A percentile compares a stretch with the other conserved stretches of the same genome.
These are phyloP conservation scores for Xenentodon cancila DNA, from an alignment of 2,797 vertebrate species.

Conservation along the genomic window DNA sequence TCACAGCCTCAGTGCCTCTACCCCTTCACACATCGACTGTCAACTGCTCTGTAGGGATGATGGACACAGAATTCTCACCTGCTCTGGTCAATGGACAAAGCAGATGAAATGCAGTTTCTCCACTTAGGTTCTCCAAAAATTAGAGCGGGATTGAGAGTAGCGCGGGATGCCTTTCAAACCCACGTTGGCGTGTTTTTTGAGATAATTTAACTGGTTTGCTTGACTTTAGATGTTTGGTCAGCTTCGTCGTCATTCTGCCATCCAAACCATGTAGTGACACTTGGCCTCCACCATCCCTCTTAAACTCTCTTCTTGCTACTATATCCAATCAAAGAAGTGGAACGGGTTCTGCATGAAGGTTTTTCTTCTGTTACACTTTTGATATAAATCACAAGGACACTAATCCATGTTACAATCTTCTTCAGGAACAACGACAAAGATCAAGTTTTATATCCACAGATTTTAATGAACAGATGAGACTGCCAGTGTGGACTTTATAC, in stretches of 20 bases:
- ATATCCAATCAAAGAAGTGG: constrained; percentile 2
- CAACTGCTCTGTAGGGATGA: constrained; percentile 14
- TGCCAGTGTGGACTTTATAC: constrained; percentile 44
- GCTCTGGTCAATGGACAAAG: constrained; percentile 22
- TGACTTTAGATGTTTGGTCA: not conserved
- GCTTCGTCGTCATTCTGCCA: constrained; percentile 7
- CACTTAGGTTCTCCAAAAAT: not conserved
- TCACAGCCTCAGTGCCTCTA: constrained; percentile 69
- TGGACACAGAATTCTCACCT: constrained; percentile 2
- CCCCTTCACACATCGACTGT: constrained; percentile 23
- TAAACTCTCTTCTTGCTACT: constrained; percentile 11
- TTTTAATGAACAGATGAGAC: constrained; percentile 40
- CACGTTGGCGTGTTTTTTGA: constrained; percentile 6
- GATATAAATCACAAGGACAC: constrained; percentile 15
- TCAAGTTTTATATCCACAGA: constrained; percentile 60
- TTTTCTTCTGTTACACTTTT: constrained; percentile 29
- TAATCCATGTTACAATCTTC: constrained; percentile 31
- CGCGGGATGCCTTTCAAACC: too few relatives aligned
- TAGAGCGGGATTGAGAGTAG: not conserved
- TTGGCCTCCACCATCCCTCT: constrained; percentile 11
- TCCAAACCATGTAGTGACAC: constrained; percentile 21
- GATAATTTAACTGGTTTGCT: constrained; percentile 8
- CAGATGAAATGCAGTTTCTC: too few relatives aligned
- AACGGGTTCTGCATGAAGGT: constrained; percentile 60
- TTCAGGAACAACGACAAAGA: constrained; percentile 51